Conservation (phyloP, 2,113 vertebrate genomes). For the Notothenia rossii region DNA sequence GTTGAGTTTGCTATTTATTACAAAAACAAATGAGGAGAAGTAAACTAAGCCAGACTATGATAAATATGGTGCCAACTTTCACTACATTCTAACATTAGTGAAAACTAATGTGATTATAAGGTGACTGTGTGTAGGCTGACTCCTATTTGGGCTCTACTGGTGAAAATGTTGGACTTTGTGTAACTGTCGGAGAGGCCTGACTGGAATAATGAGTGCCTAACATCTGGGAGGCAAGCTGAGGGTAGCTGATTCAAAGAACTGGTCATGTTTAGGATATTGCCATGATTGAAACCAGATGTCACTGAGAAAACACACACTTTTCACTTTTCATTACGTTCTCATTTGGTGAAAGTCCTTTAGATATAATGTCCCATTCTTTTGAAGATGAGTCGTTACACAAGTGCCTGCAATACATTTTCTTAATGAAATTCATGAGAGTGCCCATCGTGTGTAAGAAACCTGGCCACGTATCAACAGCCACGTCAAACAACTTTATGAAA, state of each 20-base stretch:
- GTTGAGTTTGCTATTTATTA: neutral
- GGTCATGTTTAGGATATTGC: slow-evolving; percentile 76
- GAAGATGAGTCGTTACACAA: slow-evolving; percentile 31
- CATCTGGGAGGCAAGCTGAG: slow-evolving; percentile 62
- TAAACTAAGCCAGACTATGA: neutral
- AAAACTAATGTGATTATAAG: slow-evolving; percentile 19
- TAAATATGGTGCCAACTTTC: neutral
- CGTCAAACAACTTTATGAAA: slow-evolving; percentile 40
- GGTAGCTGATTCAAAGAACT: slow-evolving; percentile 65
- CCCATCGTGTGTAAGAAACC: slow-evolving; percentile 16
- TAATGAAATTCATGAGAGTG: slow-evolving; percentile 24
- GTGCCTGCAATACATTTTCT: slow-evolving; percentile 28
- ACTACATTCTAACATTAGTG: neutral
- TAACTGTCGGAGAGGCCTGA: slow-evolving; percentile 67
- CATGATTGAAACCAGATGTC: slow-evolving; percentile 73
- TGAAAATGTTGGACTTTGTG: slow-evolving; percentile 38
- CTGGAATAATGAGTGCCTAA: slow-evolving; percentile 73
- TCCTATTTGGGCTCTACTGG: slow-evolving; percentile 33
- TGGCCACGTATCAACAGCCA: slow-evolving; percentile 30
- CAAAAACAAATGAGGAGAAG: slow-evolving; percentile 3
- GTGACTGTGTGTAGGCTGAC: neutral
- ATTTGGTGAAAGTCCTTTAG: slow-evolving; percentile 49
- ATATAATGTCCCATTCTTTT: slow-evolving; percentile 36
- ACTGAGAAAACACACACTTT: slow-evolving; percentile 71
- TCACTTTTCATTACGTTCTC: slow-evolving; percentile 74